Evolutionary conservation across 2,113 vertebrate genomes (phyloP).

Genomic region (Rhinolophus ferrumequinum): DNA sequence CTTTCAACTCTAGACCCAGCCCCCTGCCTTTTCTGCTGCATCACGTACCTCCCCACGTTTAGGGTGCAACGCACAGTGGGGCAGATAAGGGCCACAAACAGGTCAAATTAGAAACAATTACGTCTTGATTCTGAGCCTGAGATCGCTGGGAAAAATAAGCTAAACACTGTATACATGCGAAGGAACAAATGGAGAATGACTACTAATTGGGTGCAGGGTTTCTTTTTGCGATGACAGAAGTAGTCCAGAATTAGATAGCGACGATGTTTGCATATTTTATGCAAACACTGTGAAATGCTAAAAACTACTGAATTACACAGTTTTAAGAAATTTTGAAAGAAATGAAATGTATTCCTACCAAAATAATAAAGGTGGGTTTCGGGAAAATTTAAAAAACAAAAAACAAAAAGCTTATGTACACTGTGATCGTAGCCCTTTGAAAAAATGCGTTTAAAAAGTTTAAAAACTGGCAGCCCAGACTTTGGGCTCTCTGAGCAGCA

Average conservation of each 20-base stretch:
- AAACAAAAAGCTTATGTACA: neutral
- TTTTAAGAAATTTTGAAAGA: neutral
- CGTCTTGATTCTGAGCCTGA: neutral
- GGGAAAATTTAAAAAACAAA: neutral
- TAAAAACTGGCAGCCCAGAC: neutral
- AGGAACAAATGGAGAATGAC: neutral
- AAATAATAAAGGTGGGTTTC: neutral
- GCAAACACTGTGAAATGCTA: neutral
- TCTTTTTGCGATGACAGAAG: neutral
- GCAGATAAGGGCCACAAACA: neutral
- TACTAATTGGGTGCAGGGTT: neutral
- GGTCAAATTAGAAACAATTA: neutral
- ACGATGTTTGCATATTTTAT: neutral
- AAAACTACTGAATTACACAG: neutral
- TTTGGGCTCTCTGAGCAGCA: no score
- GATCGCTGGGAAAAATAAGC: neutral
- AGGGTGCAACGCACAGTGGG: neutral
- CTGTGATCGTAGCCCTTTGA: neutral
- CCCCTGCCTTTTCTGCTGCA: neutral
- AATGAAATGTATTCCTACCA: neutral
- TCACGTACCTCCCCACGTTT: neutral
- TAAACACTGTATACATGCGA: neutral
- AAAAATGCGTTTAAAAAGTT: neutral
- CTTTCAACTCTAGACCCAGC: neutral
- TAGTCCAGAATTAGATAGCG: neutral